Conservation (phyloP, 2,113 vertebrate genomes). For the Boleophthalmus pectinirostris region DNA sequence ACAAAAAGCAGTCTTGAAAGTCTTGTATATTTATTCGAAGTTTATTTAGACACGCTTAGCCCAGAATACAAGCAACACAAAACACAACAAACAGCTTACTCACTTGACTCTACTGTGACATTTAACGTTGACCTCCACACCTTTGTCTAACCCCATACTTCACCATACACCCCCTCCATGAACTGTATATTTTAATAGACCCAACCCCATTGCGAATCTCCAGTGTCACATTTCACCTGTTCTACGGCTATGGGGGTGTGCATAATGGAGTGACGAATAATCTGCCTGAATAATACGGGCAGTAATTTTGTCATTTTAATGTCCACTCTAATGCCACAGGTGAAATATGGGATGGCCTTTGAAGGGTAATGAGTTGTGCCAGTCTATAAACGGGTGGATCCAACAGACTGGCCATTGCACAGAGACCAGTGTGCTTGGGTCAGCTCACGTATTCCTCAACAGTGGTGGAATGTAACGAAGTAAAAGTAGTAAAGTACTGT, state of each 20-base stretch:
- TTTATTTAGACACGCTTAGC: neutral
- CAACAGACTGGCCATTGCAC: neutral
- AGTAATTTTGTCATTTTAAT: conserved; percentile 8
- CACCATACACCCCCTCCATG: neutral
- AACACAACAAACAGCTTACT: neutral
- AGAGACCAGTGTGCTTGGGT: neutral
- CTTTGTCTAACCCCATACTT: neutral
- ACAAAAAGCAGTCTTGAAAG: too few species aligned
- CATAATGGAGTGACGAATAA: neutral
- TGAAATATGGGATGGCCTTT: conserved; percentile 13
- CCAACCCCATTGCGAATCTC: neutral
- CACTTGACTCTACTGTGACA: neutral
- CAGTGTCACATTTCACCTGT: conserved; percentile 13
- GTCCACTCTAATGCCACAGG: conserved; percentile 17
- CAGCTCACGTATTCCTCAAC: neutral
- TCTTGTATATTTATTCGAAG: too few species aligned
- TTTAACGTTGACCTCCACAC: neutral
- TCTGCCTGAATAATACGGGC: conserved; percentile 4
- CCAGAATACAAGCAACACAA: neutral
- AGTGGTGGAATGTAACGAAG: too few species aligned
- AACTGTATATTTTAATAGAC: neutral
- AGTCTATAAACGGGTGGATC: conserved; percentile 6
- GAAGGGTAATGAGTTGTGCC: neutral
- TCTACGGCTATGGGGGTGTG: neutral
- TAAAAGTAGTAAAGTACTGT: too few species aligned